phyloP scores from a whole-genome alignment of 1,140 invertebrate genomes.

The Drosophila arawakana region DNA sequence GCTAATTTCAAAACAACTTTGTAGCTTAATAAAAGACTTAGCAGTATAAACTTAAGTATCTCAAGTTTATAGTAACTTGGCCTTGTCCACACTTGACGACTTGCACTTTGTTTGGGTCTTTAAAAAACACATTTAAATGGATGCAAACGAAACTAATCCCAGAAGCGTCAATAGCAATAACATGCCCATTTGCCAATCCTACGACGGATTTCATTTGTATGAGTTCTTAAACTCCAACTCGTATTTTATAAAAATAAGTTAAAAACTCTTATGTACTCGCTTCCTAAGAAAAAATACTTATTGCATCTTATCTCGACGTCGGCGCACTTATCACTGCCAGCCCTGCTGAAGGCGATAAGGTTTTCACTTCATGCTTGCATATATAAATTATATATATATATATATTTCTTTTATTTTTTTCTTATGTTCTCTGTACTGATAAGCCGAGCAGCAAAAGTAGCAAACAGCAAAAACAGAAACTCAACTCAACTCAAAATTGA shows the following conservation, averaged over 20 bases:
- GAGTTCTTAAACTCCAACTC: constrained; percentile 6
- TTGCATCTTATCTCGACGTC: constrained; percentile 69
- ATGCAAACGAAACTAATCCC: neutral
- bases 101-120: neutral
- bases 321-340: constrained; percentile 61
- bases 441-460: constrained; percentile 22
- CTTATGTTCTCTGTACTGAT: constrained; percentile 17
- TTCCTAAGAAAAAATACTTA: constrained; percentile 34
- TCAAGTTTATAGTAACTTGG: neutral
- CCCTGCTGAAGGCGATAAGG: constrained; percentile 63
- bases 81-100: neutral
- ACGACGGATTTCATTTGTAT: neutral
- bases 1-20: neutral
- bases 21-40: too few species aligned
- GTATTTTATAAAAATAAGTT: neutral
- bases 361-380: constrained; percentile 36
- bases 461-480: constrained; percentile 15
- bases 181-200: neutral
- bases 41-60: neutral
- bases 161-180: neutral
- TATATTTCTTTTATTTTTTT: constrained; percentile 34
- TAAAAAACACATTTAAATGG: neutral
- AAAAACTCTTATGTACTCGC: constrained; percentile 5
- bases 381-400: constrained; percentile 17
- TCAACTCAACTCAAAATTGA: neutral